phyloP scores from a whole-genome alignment of 2,888 invertebrate species.

The Argyra leucocephala region DNA sequence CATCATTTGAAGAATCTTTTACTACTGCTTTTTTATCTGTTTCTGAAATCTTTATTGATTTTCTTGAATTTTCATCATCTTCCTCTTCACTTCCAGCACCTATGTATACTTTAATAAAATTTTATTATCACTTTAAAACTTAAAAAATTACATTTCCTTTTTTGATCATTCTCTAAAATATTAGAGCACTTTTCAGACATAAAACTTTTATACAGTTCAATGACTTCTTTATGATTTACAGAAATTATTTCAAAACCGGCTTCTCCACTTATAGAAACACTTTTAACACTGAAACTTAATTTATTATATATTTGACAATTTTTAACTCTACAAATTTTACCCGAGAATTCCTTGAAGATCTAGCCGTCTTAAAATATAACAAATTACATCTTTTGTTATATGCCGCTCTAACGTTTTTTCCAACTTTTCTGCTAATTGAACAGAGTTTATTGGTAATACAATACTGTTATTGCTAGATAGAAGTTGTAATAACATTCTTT shows the following conservation, averaged over 20 bases:
- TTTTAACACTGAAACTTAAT: constrained; percentile 32
- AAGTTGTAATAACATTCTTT: constrained; percentile 54
- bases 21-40: constrained; percentile 26
- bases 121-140: background rate
- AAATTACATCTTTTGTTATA: constrained; percentile 53
- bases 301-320: background rate
- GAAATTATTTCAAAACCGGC: constrained; percentile 41
- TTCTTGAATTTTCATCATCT: constrained; percentile 28
- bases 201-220: constrained; percentile 37
- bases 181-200: constrained; percentile 38
- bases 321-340: constrained; percentile 14
- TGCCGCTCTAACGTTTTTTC: constrained; percentile 46
- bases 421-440: constrained; percentile 52
- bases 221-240: constrained; percentile 35
- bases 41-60: constrained; percentile 27
- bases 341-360: constrained; percentile 50
- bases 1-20: constrained; percentile 36
- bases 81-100: constrained; percentile 35
- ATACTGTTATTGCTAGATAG: constrained; percentile 58
- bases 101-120: background rate
- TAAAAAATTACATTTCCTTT: constrained; percentile 44
- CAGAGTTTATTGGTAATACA: constrained; percentile 61
- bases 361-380: constrained; percentile 66
- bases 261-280: constrained; percentile 40
- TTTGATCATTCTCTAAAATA: constrained; percentile 40